Evolutionary conservation across 2,888 invertebrate genomes (phyloP), one percentile per base, ranked within the genome.

Genomic region (Ichneumoninae sp.): DNA sequence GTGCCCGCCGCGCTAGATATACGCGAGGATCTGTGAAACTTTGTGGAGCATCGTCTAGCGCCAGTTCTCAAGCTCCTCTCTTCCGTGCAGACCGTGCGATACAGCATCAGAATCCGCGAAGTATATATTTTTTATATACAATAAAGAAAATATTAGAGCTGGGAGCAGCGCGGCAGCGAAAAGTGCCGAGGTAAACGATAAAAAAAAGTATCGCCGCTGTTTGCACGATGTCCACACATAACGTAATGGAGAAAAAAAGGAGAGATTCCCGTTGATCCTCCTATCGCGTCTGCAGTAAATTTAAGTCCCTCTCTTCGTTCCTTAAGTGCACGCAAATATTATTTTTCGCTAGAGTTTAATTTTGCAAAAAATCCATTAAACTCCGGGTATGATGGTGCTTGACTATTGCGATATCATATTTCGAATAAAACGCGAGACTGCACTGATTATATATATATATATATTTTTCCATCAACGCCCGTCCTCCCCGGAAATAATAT

Each of bases 1-100:
- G 80, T 77, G 77, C 68, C 69, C 77, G 72, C 62, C 77, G 44
- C 68, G 54, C 65, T 36, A 40, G 30, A 60, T 77, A 71, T 33
- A 7, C 74, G 10, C 62, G 16, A 62, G 62, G 30, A 62, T 74
- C 47, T 19, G n/a, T 7, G 62, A 60, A 74, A 74, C 30, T 62
- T 74, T 33, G 74, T 30, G 47, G 47, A 47, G 60, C 4, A 47
- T 47, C 47, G 19, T 74, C 19, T 44, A 44, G 40, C n/a, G 57
- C 57, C 26, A 16, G 26, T 62, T 62, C 6, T 16, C 33, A 33
- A n/a, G 60, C 60, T 62, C 19, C 70, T 33, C 50, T 70, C 26
- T 50, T 62, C 62, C 4, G 50, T 47, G 30, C 13, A 60, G 44
- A 74, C 47, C 16, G n/a, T 13, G n/a, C 60, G 60, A 62, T 60